Evolutionary conservation across 2,888 invertebrate species (phyloP), one percentile per base, ranked within the genome.

Genomic region (Drosophila diplacantha): DNA sequence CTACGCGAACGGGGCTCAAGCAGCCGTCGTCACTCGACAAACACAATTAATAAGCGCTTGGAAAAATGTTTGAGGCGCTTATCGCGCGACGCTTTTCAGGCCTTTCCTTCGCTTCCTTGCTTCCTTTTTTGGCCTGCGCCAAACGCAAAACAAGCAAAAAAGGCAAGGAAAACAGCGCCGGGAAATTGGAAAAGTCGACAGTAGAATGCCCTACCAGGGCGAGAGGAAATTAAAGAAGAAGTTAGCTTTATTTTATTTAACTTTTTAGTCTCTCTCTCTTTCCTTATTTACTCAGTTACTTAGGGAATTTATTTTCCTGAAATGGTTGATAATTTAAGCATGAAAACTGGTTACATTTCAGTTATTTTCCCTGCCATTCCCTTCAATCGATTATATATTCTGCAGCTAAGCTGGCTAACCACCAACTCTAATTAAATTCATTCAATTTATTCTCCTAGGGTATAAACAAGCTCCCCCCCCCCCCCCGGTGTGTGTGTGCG

Each of bases 1-100:
- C 52, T 55, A 29, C 52, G 54, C 51, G 44, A 14, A 18, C 29
- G 18, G 57, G 39, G 47, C 51, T 67, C 38, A 57, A 24, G 49
- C 68, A 37, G 53, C 39, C 69, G 49, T 54, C 50, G 67, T 69
- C 50, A 34, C 68, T 81, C 69, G 69, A 63, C 76, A 77, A 80
- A 80, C 82, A 78, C 80, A 78, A 78, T 78, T 78, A 80, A 82
- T 80, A 78, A 82, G 74, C 83, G 74, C 77, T 82, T 66, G 68
- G 49, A 63, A 75, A 73, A 71, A 75, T 81, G 73, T 78, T 79
- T 79, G 79, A 73, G 69, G 71, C 81, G 81, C 76, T 77, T 77
- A 77, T 77, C 76, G 79, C 75, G 71, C 52, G 67, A 60, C 61
- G 61, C 61, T 62, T 60, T 81, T 81, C 76, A 78, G 73, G 81